phyloP scores from a whole-genome alignment of 2,888 invertebrate genomes.

The Sisyra terminalis region DNA sequence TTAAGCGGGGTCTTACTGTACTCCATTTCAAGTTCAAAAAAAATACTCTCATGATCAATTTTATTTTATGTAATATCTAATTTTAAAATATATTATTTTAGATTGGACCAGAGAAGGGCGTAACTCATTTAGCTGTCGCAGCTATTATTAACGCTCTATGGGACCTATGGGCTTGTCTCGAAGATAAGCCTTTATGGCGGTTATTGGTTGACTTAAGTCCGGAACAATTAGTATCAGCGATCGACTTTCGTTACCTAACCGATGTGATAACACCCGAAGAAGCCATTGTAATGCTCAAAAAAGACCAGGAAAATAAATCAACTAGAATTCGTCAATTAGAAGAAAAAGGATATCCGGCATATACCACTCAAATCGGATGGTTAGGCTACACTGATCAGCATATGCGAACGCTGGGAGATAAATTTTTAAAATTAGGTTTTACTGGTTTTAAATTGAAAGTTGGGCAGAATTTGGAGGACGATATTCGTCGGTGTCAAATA shows the following conservation, averaged over 20 bases:
- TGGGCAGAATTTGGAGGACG: conserved; percentile 62
- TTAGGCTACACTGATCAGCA: conserved; percentile 68
- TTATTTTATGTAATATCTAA: no score
- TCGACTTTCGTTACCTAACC: conserved; percentile 73
- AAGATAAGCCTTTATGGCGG: conserved; percentile 77
- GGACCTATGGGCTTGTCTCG: conserved; percentile 80
- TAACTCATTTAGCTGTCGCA: conserved; percentile 71
- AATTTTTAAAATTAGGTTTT: conserved; percentile 60
- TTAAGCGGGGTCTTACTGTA: no score
- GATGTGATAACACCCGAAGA: conserved; percentile 72
- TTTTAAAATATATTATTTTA: no score
- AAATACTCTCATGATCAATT: no score
- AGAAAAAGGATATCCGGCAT: conserved; percentile 63
- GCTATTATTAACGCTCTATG: conserved; percentile 82
- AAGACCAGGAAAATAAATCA: conserved; percentile 37
- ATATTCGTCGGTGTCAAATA: conserved; percentile 50
- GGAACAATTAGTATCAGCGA: conserved; percentile 65
- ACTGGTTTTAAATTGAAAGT: conserved; percentile 81
- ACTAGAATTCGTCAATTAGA: conserved; percentile 44
- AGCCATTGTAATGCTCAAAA: conserved; percentile 51
- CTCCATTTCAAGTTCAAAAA: no score
- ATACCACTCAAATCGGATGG: conserved; percentile 85
- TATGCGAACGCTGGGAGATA: conserved; percentile 48
- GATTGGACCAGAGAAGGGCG: conserved; percentile 87
- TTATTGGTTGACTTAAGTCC: conserved; percentile 69